Conservation (phyloP, 1,140 invertebrate genomes). For the Trichonephila clavata region DNA sequence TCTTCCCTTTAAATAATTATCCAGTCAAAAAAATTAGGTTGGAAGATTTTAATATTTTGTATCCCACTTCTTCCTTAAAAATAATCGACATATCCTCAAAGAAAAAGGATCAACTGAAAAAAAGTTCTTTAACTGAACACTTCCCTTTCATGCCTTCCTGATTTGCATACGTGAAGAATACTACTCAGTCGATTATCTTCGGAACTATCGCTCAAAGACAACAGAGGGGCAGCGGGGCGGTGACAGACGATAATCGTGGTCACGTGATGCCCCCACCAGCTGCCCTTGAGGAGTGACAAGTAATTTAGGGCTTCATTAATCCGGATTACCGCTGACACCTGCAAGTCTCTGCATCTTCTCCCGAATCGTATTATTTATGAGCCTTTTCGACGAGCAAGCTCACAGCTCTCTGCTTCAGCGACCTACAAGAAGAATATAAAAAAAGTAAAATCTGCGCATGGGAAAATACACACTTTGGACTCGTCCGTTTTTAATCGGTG, state of each 20-base stretch:
- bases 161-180: too few species aligned
- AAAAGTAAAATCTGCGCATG: too few species aligned
- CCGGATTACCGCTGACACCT: constrained; percentile 57
- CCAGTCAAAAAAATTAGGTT: too few species aligned
- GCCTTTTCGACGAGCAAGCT: background rate
- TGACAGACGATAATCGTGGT: constrained; percentile 3
- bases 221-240: background rate
- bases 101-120: too few species aligned
- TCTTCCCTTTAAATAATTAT: too few species aligned
- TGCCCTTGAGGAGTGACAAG: constrained; percentile 43
- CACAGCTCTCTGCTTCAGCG: background rate
- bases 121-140: too few species aligned
- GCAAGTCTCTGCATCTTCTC: background rate
- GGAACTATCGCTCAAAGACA: background rate
- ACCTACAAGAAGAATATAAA: background rate
- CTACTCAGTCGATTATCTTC: background rate
- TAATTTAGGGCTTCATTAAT: constrained; percentile 68
- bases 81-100: too few species aligned
- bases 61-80: too few species aligned
- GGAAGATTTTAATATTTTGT: too few species aligned
- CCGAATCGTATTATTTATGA: background rate
- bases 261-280: constrained; percentile 31
- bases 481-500: too few species aligned
- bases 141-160: too few species aligned
- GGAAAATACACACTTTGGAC: too few species aligned